Base-by-base conservation (phyloP, 92 coral and sea anemone genomes). In the Zoanthus gigantus region DNA sequence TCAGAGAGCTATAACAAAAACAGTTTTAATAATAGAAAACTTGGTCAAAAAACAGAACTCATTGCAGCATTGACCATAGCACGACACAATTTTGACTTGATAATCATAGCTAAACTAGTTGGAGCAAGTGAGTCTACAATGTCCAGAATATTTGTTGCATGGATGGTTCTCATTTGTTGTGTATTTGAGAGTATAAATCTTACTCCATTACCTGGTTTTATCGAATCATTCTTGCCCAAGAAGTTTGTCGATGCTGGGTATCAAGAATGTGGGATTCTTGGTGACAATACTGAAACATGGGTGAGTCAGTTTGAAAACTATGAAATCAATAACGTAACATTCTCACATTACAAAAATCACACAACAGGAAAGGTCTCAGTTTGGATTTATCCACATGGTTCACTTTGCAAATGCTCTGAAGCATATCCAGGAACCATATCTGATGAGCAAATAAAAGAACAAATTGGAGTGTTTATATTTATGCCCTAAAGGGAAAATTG, bases 241-340 rank as follows among this genome's bases (percentile, higher is more conserved):
- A 58, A 46, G 13, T 90, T 86, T 86, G 69, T 74, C 1, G 9
- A 87, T 82, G 67, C 84, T 81, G 17, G 93, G 90, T 13, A 17
- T 2, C 3, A 1, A 34, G 42, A 34, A 3, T 34, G 42, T 34
- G 42, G 42, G 1, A 34, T 34, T 1, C 42, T 34, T 34, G 42
- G 12, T 50, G 92, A 85, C 34, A 63, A 69, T 57, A 90, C 86
- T 5, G 90, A 91, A 31, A 88, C 91, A 53, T 91, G 91, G 91
- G 66, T 92, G 45, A 78, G 83, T 46, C 94, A 92, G 68, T 89
- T 86, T 52, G 90, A 92, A 75, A 92, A 89, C 63, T 92, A 66
- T 75, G 92, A 92, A 0, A 42, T 85, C 58, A 89, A 92, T 52
- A 89, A 89, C 54, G 10, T 89, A 23, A 92, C 94, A 34, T 89